These are phyloP conservation scores for Syngnathus scovelli DNA, from an alignment of 2,113 vertebrate species.

Conservation along the genomic window DNA sequence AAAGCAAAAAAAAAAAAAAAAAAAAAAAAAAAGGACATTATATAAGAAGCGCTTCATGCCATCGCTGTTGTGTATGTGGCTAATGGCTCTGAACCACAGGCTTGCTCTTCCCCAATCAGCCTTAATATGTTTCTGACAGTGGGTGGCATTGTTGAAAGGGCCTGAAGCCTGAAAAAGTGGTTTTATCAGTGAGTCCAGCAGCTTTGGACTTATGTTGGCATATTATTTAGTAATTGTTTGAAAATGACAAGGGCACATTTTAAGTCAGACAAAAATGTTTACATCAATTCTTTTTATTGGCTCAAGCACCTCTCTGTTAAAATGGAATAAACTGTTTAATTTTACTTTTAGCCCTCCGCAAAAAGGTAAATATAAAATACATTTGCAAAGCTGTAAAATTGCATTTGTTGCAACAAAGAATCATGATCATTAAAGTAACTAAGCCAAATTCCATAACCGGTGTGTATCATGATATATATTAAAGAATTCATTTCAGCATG, in stretches of 20 bases:
- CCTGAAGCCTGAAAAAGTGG: slow-evolving; percentile 10
- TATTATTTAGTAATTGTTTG: neutral
- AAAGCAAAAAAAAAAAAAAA: slow-evolving; percentile 49
- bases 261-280: neutral
- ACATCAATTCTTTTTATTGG: too few species aligned
- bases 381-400: too few species aligned
- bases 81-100: slow-evolving; percentile 41
- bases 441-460: too few species aligned
- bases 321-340: neutral
- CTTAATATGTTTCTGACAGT: slow-evolving; percentile 35
- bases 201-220: neutral
- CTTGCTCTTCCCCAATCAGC: slow-evolving; percentile 35
- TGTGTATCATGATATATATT: neutral
- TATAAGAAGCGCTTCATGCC: slow-evolving; percentile 45
- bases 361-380: neutral
- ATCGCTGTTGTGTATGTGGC: slow-evolving; percentile 27
- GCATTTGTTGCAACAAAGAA: too few species aligned
- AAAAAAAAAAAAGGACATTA: slow-evolving; percentile 57
- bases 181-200: slow-evolving; percentile 14
- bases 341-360: neutral
- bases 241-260: neutral
- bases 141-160: slow-evolving; percentile 31
- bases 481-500: neutral
- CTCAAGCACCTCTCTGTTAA: too few species aligned
- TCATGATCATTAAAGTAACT: too few species aligned